Conservation (phyloP, 2,888 invertebrate genomes). For the Plebejus anna region DNA sequence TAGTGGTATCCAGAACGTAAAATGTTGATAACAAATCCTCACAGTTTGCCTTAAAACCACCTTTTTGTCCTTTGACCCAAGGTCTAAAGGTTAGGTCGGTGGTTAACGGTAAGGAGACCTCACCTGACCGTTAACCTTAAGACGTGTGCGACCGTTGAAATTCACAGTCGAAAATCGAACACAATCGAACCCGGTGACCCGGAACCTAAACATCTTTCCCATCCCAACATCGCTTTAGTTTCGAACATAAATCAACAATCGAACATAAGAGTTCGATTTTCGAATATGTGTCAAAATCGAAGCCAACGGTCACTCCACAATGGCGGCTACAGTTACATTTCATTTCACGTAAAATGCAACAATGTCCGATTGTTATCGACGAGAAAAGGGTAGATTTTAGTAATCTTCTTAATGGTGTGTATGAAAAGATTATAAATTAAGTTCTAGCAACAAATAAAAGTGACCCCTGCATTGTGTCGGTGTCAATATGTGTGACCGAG, state of each 20-base stretch:
- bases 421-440: conserved; percentile 81
- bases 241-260: conserved; percentile 73
- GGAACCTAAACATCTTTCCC: conserved; percentile 63
- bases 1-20: no score
- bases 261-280: conserved; percentile 62
- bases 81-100: not conserved
- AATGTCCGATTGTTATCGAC: conserved; percentile 74
- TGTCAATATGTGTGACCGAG: conserved; percentile 79
- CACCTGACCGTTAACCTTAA: conserved; percentile 64
- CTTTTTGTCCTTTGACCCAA: conserved; percentile 1
- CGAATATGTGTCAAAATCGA: conserved; percentile 72
- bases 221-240: conserved; percentile 42
- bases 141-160: conserved; percentile 71
- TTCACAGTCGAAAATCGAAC: conserved; percentile 47
- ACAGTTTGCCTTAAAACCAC: not conserved
- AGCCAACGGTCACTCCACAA: conserved; percentile 66
- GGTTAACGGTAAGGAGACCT: not conserved
- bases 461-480: conserved; percentile 78
- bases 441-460: conserved; percentile 79
- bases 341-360: conserved; percentile 71
- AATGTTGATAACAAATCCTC: no score
- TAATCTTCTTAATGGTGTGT: conserved; percentile 80
- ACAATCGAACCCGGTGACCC: conserved; percentile 70
- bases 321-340: conserved; percentile 66
- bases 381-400: conserved; percentile 77